Conservation (phyloP, 2,113 vertebrate genomes). For the Phalacrocorax aristotelis region DNA sequence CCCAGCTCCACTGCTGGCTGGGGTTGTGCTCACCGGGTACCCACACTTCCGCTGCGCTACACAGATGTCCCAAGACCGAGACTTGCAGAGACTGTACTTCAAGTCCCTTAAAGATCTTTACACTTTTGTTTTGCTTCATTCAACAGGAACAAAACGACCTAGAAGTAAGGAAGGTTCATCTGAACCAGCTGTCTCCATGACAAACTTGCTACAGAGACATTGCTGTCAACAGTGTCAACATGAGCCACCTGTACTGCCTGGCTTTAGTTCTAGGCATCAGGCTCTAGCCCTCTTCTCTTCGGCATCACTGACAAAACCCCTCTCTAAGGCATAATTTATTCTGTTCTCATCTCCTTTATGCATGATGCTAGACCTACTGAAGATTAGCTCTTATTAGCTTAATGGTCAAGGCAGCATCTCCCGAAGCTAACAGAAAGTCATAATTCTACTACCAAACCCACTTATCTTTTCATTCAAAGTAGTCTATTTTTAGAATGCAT, state of each 20-base stretch:
- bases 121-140: not conserved
- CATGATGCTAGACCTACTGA: not conserved
- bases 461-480: not conserved
- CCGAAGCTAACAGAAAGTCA: not conserved
- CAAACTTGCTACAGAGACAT: fast-evolving
- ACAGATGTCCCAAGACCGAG: fast-evolving
- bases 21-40: not conserved
- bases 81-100: not conserved
- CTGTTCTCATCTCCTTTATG: not conserved
- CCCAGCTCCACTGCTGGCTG: fast-evolving
- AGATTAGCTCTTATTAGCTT: not conserved
- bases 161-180: not conserved
- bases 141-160: not conserved
- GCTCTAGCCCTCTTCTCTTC: not conserved
- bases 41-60: fast-evolving
- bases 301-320: not conserved
- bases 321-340: not conserved
- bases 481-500: not conserved
- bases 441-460: not conserved
- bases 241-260: fast-evolving
- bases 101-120: not conserved
- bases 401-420: not conserved
- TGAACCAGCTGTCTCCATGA: fast-evolving
- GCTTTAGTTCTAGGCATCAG: not conserved
- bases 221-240: not conserved